A percentile compares a stretch with the other conserved stretches of the same genome.
phyloP scores from a whole-genome alignment of 2,797 vertebrate species.

The Poeciliopsis turneri region DNA sequence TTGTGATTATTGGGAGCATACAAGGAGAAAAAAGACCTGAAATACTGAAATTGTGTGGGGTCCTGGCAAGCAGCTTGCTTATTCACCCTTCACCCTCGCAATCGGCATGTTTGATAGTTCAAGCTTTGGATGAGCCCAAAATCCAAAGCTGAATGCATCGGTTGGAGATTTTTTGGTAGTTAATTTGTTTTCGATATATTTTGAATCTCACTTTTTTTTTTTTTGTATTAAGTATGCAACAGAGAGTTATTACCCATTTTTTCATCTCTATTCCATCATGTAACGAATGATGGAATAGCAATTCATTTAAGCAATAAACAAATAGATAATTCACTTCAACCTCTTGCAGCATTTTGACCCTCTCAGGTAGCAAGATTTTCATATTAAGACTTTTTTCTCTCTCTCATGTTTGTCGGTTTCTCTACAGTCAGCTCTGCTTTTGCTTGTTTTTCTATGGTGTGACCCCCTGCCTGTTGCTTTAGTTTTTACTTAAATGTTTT shows the following conservation, averaged over 20 bases:
- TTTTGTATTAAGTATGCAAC: background rate
- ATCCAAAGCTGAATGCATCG: constrained; percentile 37
- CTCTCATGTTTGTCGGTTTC: background rate
- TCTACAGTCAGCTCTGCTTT: background rate
- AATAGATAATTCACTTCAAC: background rate
- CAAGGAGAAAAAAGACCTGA: constrained; percentile 10
- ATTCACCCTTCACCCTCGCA: constrained; percentile 65
- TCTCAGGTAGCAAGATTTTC: background rate
- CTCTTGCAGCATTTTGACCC: background rate
- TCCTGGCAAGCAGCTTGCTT: constrained; percentile 43
- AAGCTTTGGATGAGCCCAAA: constrained; percentile 42
- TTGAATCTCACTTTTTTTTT: background rate
- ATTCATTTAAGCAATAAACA: background rate
- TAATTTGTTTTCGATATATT: background rate
- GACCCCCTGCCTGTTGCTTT: background rate
- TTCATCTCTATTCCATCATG: background rate
- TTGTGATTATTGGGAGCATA: constrained; percentile 49
- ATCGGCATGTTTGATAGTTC: constrained; percentile 44
- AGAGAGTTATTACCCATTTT: background rate
- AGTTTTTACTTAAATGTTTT: background rate
- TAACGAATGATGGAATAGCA: background rate
- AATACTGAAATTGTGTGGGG: constrained; percentile 20
- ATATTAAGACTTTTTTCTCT: background rate
- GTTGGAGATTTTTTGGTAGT: background rate
- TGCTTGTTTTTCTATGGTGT: background rate